Evolutionary conservation across 2,113 vertebrate species (phyloP).

Genomic region (Meriones unguiculatus): DNA sequence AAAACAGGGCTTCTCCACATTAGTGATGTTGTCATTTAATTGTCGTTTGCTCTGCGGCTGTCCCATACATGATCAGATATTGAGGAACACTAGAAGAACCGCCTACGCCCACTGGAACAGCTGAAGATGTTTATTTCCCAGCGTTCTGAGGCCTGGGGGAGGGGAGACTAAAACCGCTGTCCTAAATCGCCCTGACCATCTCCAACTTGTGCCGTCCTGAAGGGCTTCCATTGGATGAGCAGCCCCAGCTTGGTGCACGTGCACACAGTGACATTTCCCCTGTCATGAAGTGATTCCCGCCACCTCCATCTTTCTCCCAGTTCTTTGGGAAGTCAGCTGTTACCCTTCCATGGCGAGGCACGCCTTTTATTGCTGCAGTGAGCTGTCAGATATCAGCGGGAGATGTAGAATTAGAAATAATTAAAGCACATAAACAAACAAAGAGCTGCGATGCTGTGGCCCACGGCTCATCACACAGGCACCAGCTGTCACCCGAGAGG

Average conservation of each 20-base stretch:
- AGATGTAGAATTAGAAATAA: conserved; percentile 57
- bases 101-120: not conserved
- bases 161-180: not conserved
- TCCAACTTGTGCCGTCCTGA: not conserved
- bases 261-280: not conserved
- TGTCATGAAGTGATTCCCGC: not conserved
- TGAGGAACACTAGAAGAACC: not conserved
- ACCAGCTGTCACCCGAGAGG: conserved; percentile 34
- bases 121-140: not conserved
- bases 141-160: too few species aligned
- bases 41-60: not conserved
- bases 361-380: not conserved
- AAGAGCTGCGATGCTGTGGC: not conserved
- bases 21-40: not conserved
- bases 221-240: rapidly evolving
- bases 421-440: conserved; percentile 49
- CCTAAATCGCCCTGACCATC: not conserved
- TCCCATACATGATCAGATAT: not conserved
- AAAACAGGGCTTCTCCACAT: not conserved
- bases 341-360: not conserved
- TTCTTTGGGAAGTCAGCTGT: not conserved
- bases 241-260: rapidly evolving
- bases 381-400: conserved; percentile 15
- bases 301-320: not conserved
- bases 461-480: not conserved